Percentiles rank a stretch among this genome's conserved stretches.
phyloP scores from a whole-genome alignment of 37 sponge, comb jelly and placozoan genomes.

The Ianthella basta region DNA sequence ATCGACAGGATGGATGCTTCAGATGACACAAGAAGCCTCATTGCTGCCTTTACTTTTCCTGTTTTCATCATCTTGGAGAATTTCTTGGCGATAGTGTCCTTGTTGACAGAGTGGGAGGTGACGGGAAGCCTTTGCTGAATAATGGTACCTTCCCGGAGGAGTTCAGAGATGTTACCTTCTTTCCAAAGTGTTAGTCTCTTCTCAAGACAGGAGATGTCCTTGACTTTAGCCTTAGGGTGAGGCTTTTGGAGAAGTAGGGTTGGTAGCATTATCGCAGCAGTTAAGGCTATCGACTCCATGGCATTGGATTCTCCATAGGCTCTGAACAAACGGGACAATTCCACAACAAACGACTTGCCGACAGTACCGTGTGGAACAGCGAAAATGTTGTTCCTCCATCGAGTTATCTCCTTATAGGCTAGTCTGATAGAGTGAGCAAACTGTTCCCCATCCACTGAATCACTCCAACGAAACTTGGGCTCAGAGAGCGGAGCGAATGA shows the following conservation, averaged over 20 bases:
- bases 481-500: not conserved
- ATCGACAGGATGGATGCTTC: conserved; percentile 19
- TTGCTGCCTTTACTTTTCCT: conserved; percentile 33
- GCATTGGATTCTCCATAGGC: not conserved
- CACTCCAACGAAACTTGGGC: conserved; percentile 21
- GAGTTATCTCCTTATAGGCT: not conserved
- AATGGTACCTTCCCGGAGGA: not conserved
- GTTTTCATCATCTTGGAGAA: conserved; percentile 2
- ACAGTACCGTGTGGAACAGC: not conserved
- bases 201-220: not conserved
- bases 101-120: not conserved
- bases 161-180: conserved; percentile 14
- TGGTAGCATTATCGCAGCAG: too few relatives aligned
- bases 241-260: too few relatives aligned
- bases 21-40: not conserved
- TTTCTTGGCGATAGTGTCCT: not conserved
- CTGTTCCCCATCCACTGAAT: not conserved
- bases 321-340: conserved; percentile 1
- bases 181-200: conserved; percentile 20
- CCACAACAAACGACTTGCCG: not conserved
- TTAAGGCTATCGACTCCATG: too few relatives aligned
- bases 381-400: not conserved
- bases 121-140: not conserved
- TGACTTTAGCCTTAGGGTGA: not conserved
- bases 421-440: not conserved